phyloP scores from a whole-genome alignment of 2,888 invertebrate species.

The Malthinus flaveolus region DNA sequence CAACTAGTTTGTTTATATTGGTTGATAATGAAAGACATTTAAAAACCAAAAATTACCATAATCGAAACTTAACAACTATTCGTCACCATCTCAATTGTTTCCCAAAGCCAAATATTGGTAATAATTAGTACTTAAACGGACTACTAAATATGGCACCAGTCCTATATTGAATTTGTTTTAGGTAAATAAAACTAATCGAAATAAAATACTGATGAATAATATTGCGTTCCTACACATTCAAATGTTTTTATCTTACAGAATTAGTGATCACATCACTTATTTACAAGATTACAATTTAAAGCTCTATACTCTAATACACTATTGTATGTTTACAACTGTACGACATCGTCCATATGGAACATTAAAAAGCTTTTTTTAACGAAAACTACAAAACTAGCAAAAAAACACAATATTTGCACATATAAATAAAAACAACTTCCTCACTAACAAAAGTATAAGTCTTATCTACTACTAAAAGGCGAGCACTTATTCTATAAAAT shows the following conservation, averaged over 20 bases:
- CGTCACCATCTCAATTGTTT: too few relatives aligned
- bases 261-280: constrained; percentile 40
- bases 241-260: constrained; percentile 19
- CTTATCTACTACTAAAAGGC: too few relatives aligned
- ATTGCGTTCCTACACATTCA: constrained; percentile 29
- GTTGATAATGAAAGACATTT: too few relatives aligned
- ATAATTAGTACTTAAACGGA: background rate
- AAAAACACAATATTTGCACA: too few relatives aligned
- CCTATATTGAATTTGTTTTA: constrained; percentile 6
- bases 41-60: too few relatives aligned
- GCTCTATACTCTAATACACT: constrained; percentile 43
- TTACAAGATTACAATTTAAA: constrained; percentile 44
- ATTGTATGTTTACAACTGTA: constrained; percentile 19
- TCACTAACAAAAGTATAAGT: too few relatives aligned
- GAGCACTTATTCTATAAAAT: too few relatives aligned
- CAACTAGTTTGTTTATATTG: too few relatives aligned
- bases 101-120: too few relatives aligned
- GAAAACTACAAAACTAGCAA: background rate
- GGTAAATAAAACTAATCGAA: constrained; percentile 9
- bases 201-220: constrained; percentile 40
- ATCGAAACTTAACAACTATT: too few relatives aligned
- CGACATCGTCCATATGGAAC: constrained; percentile 16
- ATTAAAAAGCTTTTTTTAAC: constrained; percentile 14
- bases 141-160: constrained; percentile 20
- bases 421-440: too few relatives aligned